phyloP scores from a whole-genome alignment of 2,113 vertebrate genomes.

The Cryptomyrus ogoouensis region DNA sequence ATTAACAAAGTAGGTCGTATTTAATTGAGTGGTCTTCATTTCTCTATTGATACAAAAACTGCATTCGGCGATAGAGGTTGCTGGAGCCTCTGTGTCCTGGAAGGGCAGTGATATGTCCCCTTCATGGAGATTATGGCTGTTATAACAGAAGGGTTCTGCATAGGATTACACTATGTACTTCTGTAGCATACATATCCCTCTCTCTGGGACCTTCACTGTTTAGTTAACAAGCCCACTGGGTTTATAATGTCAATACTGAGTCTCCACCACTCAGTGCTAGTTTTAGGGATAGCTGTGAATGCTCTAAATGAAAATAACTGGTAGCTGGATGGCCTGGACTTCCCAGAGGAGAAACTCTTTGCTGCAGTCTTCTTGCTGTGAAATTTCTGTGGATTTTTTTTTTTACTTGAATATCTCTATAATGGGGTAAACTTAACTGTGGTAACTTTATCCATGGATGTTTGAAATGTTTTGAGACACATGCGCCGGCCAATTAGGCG shows the following conservation, averaged over 20 bases:
- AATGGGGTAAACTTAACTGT: neutral
- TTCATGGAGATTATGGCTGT: neutral
- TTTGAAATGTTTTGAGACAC: neutral
- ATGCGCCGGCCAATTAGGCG: neutral
- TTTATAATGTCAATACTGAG: neutral
- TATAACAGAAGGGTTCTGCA: neutral
- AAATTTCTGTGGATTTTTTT: neutral
- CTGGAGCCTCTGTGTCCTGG: neutral
- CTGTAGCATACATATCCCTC: neutral
- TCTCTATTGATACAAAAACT: neutral
- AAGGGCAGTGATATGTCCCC: neutral
- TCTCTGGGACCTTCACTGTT: neutral
- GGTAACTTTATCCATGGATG: neutral
- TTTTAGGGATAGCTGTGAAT: neutral
- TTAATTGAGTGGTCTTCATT: neutral
- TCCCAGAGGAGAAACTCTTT: neutral
- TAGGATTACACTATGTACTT: neutral
- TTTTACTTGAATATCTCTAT: neutral
- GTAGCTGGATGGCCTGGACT: neutral
- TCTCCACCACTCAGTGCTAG: neutral
- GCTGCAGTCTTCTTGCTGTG: neutral
- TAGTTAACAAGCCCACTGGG: neutral
- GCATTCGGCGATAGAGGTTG: neutral
- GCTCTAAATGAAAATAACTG: constrained; percentile 2
- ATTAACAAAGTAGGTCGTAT: neutral